Percentiles rank a stretch among this genome's conserved stretches.
These are phyloP conservation scores for Paramisgurnus dabryanus DNA, from an alignment of 2,113 vertebrate genomes.

Conservation along the genomic window DNA sequence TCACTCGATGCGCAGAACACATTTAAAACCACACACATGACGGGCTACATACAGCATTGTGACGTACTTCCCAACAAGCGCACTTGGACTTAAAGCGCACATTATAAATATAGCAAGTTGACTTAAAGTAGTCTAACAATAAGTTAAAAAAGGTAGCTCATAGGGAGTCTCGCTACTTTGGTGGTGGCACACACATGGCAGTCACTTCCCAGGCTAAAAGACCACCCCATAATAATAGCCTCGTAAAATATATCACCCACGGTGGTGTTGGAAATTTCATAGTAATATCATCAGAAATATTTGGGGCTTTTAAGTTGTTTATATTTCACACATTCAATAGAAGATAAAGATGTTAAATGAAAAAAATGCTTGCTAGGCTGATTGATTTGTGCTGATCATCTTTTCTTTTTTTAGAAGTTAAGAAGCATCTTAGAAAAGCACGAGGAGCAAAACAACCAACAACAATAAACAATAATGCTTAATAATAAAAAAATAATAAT, in stretches of 20 bases:
- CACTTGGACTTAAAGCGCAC: too few species aligned
- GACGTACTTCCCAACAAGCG: too few species aligned
- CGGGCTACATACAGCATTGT: too few species aligned
- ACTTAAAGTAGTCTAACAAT: too few species aligned
- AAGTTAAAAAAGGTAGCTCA: too few species aligned
- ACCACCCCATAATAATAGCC: not conserved
- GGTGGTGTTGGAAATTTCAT: not conserved
- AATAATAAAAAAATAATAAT: too few species aligned
- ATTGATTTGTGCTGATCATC: too few species aligned
- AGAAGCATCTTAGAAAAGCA: constrained; percentile 4
- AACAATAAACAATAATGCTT: constrained; percentile 10
- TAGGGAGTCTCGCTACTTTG: not conserved
- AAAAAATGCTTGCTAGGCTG: not conserved
- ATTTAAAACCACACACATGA: too few species aligned
- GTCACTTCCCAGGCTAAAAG: not conserved
- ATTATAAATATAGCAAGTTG: too few species aligned
- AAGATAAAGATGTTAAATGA: not conserved
- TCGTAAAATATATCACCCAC: not conserved
- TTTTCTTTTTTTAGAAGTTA: constrained; percentile 9
- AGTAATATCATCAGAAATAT: constrained; percentile 12
- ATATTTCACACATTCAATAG: not conserved
- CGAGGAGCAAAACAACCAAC: constrained; percentile 13
- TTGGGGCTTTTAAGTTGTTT: too few species aligned
- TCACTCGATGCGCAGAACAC: too few species aligned
- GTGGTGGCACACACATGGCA: not conserved